Evolutionary conservation across 2,113 vertebrate genomes (phyloP).

Genomic region (Gopherus flavomarginatus): DNA sequence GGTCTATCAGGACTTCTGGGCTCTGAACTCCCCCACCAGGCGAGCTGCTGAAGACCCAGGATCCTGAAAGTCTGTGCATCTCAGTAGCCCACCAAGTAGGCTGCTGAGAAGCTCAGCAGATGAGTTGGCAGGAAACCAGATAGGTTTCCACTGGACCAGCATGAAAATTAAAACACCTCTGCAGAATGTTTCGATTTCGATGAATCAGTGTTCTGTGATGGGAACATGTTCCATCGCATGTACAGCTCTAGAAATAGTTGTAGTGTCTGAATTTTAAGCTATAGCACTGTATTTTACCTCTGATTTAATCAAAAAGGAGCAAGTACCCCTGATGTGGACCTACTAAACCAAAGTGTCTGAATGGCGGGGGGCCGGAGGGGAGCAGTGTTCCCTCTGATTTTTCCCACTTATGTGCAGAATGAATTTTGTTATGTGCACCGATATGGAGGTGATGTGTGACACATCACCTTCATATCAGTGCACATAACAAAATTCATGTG

Average conservation of each 20-base stretch:
- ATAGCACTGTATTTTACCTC: background rate
- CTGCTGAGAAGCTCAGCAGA: background rate
- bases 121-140: background rate
- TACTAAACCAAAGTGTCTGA: background rate
- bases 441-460: too few relatives aligned
- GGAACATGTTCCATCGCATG: background rate
- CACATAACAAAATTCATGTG: too few relatives aligned
- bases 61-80: background rate
- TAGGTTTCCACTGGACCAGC: background rate
- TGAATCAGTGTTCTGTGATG: conserved; percentile 9
- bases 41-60: background rate
- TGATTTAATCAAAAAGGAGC: background rate
- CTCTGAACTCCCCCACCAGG: background rate
- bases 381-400: background rate
- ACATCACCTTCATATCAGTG: too few relatives aligned
- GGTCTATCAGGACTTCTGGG: too few relatives aligned
- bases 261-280: background rate
- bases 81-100: background rate
- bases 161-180: background rate
- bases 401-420: background rate
- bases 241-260: background rate
- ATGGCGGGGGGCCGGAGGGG: background rate
- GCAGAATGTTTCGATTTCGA: background rate
- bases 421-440: too few relatives aligned
- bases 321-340: background rate